These are phyloP conservation scores for Eristalis arbustorum DNA, from an alignment of 2,888 invertebrate genomes.

Conservation along the genomic window DNA sequence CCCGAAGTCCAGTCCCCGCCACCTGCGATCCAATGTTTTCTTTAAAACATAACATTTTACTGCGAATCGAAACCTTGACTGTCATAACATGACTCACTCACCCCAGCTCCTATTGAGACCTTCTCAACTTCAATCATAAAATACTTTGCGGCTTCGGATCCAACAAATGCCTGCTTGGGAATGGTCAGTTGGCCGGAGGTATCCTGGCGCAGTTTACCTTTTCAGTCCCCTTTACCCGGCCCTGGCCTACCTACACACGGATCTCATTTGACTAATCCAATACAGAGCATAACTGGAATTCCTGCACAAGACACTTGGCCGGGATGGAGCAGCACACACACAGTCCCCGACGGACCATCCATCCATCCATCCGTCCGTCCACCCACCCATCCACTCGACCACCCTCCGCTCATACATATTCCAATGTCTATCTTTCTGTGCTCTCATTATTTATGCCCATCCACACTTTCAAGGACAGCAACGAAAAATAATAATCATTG, in stretches of 20 bases:
- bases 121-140: background rate
- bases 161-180: background rate
- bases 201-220: background rate
- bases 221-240: background rate
- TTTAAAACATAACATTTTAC: background rate
- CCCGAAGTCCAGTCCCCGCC: too few species aligned
- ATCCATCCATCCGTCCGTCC: background rate
- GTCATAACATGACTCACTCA: background rate
- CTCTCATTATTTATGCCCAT: slow-evolving; percentile 50
- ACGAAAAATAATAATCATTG: slow-evolving; percentile 62
- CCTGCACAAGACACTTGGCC: slow-evolving; percentile 37
- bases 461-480: slow-evolving; percentile 53
- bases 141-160: background rate
- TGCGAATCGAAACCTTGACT: background rate
- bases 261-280: slow-evolving; percentile 1
- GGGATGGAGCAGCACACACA: background rate
- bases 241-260: background rate
- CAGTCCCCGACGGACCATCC: too few species aligned
- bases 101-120: too few species aligned
- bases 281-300: slow-evolving; percentile 24
- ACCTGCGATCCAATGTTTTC: too few species aligned
- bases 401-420: background rate
- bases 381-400: background rate
- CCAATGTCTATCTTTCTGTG: slow-evolving; percentile 13
- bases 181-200: slow-evolving; percentile 1